Evolutionary conservation across 2,113 vertebrate genomes (phyloP).

Genomic region (Engraulis encrasicolus): DNA sequence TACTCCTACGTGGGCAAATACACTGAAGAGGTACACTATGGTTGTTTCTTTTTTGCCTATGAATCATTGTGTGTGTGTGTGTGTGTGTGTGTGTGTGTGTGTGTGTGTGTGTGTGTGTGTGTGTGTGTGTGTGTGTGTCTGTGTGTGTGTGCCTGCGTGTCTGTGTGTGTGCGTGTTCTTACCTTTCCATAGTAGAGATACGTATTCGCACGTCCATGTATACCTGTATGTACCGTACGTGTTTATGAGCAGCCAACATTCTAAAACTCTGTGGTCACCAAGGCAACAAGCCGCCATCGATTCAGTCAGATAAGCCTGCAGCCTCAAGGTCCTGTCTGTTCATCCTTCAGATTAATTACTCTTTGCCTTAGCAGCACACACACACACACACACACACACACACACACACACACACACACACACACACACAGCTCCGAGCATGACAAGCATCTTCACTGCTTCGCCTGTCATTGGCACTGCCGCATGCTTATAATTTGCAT

Average conservation of each 20-base stretch:
- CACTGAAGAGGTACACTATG: constrained; percentile 98
- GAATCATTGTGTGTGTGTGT: constrained; percentile 26
- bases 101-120: background rate
- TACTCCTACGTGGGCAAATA: constrained; percentile 99
- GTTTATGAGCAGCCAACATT: background rate
- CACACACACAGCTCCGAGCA: background rate
- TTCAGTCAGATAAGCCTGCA: background rate
- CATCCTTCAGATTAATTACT: constrained; percentile 13
- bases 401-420: too few species aligned
- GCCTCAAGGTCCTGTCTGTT: background rate
- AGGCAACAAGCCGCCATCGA: background rate
- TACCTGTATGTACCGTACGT: too few species aligned
- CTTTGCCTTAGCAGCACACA: background rate
- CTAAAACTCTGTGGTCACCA: background rate
- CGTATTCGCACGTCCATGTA: too few species aligned
- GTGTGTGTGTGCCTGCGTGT: too few species aligned
- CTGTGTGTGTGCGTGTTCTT: too few species aligned
- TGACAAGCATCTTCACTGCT: background rate
- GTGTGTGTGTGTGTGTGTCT: background rate
- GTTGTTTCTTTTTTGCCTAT: too few species aligned
- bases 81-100: background rate
- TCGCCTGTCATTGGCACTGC: background rate
- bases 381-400: too few species aligned
- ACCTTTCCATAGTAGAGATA: too few species aligned
- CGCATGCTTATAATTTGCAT: background rate